A percentile compares a stretch with the other conserved stretches of the same genome.
These are phyloP conservation scores for Caenorhabditis sp. DNA, from an alignment of 2,888 invertebrate genomes.

Conservation along the genomic window DNA sequence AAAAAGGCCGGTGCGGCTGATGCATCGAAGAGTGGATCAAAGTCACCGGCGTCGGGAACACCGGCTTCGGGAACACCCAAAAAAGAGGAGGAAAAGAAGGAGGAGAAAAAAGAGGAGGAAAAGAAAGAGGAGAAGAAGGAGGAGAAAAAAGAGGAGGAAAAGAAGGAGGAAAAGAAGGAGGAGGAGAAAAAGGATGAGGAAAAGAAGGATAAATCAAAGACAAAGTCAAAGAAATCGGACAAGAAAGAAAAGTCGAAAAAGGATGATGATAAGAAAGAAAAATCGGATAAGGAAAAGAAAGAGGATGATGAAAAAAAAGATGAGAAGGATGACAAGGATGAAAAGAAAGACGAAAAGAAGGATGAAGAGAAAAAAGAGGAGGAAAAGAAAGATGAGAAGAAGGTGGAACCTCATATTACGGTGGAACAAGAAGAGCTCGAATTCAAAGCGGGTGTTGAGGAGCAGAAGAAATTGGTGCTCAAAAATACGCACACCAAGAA, in stretches of 20 bases:
- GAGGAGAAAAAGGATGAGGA: neutral
- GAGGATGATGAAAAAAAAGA: neutral
- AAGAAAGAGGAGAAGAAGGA: conserved; percentile 9
- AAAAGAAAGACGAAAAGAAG: neutral
- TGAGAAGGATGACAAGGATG: conserved; percentile 3
- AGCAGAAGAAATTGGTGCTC: neutral
- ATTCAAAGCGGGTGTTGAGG: neutral
- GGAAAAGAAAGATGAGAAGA: neutral
- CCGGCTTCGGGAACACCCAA: neutral
- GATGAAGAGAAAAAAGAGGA: neutral
- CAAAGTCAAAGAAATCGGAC: neutral
- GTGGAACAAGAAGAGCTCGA: neutral
- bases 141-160: neutral
- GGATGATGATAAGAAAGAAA: conserved; percentile 2
- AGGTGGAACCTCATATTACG: neutral
- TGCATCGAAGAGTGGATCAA: neutral
- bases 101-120: conserved; percentile 1
- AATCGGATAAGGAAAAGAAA: neutral
- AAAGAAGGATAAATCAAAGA: conserved; percentile 1
- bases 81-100: conserved; percentile 2
- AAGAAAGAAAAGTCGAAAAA: conserved; percentile 1
- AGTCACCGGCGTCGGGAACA: neutral
- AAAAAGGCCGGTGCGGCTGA: neutral
- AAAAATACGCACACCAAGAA: neutral
- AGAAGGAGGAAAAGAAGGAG: neutral